A percentile compares a stretch with the other conserved stretches of the same genome.
These are phyloP conservation scores for Hippasteria phrygiana DNA, from an alignment of 53 echinoderm and acorn worm species.

Conservation along the genomic window DNA sequence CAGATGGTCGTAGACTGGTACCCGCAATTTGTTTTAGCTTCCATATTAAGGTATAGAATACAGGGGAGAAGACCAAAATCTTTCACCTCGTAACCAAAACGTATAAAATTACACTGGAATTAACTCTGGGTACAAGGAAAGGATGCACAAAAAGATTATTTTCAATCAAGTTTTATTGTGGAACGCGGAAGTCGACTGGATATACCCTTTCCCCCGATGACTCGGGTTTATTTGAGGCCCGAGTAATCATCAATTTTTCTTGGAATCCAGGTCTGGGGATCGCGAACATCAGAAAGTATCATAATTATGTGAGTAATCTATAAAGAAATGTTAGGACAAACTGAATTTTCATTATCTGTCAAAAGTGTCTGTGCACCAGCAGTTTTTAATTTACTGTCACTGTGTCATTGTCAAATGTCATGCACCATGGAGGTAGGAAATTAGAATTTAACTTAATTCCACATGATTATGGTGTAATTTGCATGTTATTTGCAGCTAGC, in stretches of 20 bases:
- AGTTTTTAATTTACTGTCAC: too few relatives aligned
- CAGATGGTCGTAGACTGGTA: neutral
- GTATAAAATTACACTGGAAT: neutral
- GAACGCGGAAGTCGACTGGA: neutral
- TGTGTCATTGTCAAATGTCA: too few relatives aligned
- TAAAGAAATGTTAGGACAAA: too few relatives aligned
- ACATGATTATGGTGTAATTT: too few relatives aligned
- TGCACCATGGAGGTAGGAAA: too few relatives aligned
- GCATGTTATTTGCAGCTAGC: too few relatives aligned
- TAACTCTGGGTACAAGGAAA: neutral
- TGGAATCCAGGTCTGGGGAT: neutral
- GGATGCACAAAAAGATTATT: neutral
- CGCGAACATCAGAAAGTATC: too few relatives aligned
- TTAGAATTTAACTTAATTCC: too few relatives aligned
- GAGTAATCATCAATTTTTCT: neutral
- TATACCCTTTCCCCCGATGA: neutral
- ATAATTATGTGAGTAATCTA: too few relatives aligned
- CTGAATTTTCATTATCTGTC: too few relatives aligned
- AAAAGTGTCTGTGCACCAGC: too few relatives aligned
- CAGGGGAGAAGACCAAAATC: neutral
- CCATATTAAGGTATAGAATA: neutral
- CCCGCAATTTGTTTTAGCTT: neutral
- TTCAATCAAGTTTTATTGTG: neutral
- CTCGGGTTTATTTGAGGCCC: neutral
- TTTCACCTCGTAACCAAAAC: neutral